Base-by-base conservation (phyloP, 2,113 vertebrate species). In the Carassius carassius region DNA sequence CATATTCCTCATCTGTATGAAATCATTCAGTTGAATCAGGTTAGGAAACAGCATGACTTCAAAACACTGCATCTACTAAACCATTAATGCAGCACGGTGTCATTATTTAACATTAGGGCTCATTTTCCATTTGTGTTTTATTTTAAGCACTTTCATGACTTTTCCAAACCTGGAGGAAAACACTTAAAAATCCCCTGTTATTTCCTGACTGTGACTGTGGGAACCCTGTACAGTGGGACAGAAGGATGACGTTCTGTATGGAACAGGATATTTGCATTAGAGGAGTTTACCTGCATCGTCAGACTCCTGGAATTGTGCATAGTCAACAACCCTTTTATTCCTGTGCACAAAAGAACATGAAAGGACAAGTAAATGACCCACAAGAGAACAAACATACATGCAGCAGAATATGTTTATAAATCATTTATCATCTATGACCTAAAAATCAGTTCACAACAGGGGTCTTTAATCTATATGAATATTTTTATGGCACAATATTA, bases 251-350 rank as follows among this genome's bases (percentile, higher is more conserved):
- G 73, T n/a, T n/a, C n/a, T n/a, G n/a, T 11, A 35, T 63, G n/a
- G 23, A 67, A 62, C 32, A 76, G 44, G 51, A 41, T 49, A 44
- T 62, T 49, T 69, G 23, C 60, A 78, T 80, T 29, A 47, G n/a
- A 35, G 37, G 37, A 81, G 69, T 74, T 93, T 86, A 95, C 94
- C 94, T 92, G 93, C 94, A 93, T 97, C 98, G 90, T 99, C 98
- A 89, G 98, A 99, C 93, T 99, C 98, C 77, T 99, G 97, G 95
- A 99, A 99, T 91, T 99, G 98, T 89, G 98, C 98, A 90, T 99
- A 99, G 94, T 99, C 97, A 83, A 99, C 97, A 88, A 99, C 97
- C 91, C 98, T 98, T 95, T 97, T 97, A 95, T 99, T 99, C 96
- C 98, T 99, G 94, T 25, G 12, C n/a, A 81, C 16, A 69, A 41